Evolutionary conservation across 2,113 vertebrate species (phyloP), one percentile per base, ranked within the genome.

Genomic region (Ophthalmolycus amberensis): DNA sequence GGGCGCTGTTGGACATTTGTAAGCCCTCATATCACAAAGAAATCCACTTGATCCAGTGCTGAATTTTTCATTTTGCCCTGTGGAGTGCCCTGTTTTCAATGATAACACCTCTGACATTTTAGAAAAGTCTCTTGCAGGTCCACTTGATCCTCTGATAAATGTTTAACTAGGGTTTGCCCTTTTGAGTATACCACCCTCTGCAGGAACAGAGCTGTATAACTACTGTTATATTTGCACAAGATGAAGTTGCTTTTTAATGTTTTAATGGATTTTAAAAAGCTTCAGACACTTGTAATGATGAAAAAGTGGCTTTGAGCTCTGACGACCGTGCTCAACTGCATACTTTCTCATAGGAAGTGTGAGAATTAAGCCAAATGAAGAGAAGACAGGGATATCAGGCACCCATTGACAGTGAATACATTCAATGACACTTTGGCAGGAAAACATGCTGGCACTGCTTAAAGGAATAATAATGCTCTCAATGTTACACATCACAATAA

Each of bases 51-150:
- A 79, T 87, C 54, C 40, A 7, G 16, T 48, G 46, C 65, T 77
- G 56, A 69, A 77, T 68, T 40, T 76, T 85, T 75, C 15, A 68
- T 75, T 62, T 40, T 38, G 44, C 37, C 52, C 52, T 0, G 6
- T 75, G 56, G 56, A 65, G 59, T 70, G 18, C 22, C 50, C 32
- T 40, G 32, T 32, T 69, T 50, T 63, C 6, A 76, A 69, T 40
- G 54, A 63, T 73, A 46, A 63, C 56, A 46, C 27, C 66, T 5
- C 32, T 72, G 69, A 84, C 75, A 73, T 78, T 83, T 83, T 37
- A 50, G 18, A 44, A n/a, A 42, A 34, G 56, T 62, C 68, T 62
- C 34, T 50, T 34, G 40, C 46, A 59, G 50, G 38, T 80, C 34
- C 12, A 29, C 37, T 22, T 67, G 44, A 38, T 75, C 46, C 9